phyloP scores from a whole-genome alignment of 2,888 invertebrate genomes.

The Nomada flava region DNA sequence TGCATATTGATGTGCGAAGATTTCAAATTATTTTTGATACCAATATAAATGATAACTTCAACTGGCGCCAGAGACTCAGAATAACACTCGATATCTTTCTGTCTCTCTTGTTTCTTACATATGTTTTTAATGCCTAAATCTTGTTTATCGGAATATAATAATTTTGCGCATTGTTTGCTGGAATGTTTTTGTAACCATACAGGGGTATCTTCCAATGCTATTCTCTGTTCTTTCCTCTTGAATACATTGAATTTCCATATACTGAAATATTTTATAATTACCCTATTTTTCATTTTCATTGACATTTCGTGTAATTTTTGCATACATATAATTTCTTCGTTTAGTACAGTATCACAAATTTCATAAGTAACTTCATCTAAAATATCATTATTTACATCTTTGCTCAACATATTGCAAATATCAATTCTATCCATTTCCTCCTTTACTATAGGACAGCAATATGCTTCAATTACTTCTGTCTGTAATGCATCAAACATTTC shows the following conservation, averaged over 20 bases:
- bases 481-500: slow-evolving; percentile 71
- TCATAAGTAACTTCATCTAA: slow-evolving; percentile 75
- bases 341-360: slow-evolving; percentile 80
- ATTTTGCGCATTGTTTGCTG: slow-evolving; percentile 83
- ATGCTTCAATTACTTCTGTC: slow-evolving; percentile 69
- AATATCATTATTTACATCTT: slow-evolving; percentile 69
- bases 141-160: slow-evolving; percentile 84
- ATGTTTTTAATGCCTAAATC: slow-evolving; percentile 81
- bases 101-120: slow-evolving; percentile 22
- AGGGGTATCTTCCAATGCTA: slow-evolving; percentile 86
- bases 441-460: slow-evolving; percentile 69
- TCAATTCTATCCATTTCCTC: slow-evolving; percentile 70
- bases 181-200: slow-evolving; percentile 85
- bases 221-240: slow-evolving; percentile 84
- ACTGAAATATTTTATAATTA: slow-evolving; percentile 82
- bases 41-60: slow-evolving; percentile 84
- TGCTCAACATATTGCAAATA: slow-evolving; percentile 73
- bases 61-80: slow-evolving; percentile 80
- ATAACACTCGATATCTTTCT: slow-evolving; percentile 14
- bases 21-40: slow-evolving; percentile 85
- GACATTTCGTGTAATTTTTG: slow-evolving; percentile 83
- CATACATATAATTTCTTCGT: slow-evolving; percentile 78
- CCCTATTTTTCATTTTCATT: slow-evolving; percentile 78
- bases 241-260: slow-evolving; percentile 84
- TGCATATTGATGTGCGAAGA: slow-evolving; percentile 83